Percentiles rank a stretch among this genome's conserved stretches.
Evolutionary conservation across 1,140 invertebrate species (phyloP).

Genomic region (Asbolus verrucosus): DNA sequence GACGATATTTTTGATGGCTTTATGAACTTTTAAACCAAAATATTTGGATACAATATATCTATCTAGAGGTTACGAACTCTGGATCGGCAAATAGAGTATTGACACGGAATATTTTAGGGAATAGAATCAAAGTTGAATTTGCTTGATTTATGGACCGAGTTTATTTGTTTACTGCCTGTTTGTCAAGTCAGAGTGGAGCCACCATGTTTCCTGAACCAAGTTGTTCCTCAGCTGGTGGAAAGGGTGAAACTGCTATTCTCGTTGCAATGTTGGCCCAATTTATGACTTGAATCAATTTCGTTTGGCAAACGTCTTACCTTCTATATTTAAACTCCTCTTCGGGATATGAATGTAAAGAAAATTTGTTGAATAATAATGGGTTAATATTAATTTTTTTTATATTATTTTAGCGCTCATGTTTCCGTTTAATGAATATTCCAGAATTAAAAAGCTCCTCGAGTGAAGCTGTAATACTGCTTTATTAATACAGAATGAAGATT

Average conservation of each 20-base stretch:
- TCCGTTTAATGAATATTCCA: slow-evolving; percentile 25
- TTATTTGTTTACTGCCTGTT: slow-evolving; percentile 27
- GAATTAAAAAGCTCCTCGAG: neutral
- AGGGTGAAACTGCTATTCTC: neutral
- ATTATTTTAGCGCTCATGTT: neutral
- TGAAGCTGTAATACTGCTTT: too few species aligned
- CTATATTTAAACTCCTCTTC: neutral
- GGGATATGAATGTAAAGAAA: neutral
- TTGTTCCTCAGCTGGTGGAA: too few species aligned
- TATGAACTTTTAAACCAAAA: too few species aligned
- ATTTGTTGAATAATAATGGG: neutral
- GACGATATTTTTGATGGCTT: too few species aligned
- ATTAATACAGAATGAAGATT: too few species aligned
- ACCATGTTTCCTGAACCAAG: neutral
- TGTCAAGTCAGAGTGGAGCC: slow-evolving; percentile 8
- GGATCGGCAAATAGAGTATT: slow-evolving; percentile 12
- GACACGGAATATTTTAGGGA: slow-evolving; percentile 35
- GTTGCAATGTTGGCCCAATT: neutral
- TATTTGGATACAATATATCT: too few species aligned
- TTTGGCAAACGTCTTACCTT: too few species aligned
- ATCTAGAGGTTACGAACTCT: too few species aligned
- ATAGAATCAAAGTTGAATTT: slow-evolving; percentile 12
- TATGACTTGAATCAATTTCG: neutral
- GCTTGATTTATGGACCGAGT: slow-evolving; percentile 14
- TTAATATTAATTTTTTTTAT: neutral